Conservation (phyloP, 2,888 invertebrate genomes). For the Drosophila eohydei region DNA sequence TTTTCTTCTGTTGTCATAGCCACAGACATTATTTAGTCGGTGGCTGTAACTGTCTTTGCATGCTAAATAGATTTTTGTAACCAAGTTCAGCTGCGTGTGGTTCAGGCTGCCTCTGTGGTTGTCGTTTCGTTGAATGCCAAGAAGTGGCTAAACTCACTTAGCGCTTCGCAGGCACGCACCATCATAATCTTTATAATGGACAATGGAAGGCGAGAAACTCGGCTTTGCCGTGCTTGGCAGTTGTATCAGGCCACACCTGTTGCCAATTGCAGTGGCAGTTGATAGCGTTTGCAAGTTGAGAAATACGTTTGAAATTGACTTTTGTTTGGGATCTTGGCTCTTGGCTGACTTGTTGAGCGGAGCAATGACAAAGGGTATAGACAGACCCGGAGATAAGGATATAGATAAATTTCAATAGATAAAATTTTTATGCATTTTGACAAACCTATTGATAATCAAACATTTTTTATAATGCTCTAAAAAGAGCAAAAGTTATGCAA, state of each 20-base stretch:
- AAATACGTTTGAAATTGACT: constrained; percentile 46
- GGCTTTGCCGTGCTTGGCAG: constrained; percentile 17
- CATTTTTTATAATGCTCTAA: no score
- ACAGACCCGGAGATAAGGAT: no score
- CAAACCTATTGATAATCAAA: no score
- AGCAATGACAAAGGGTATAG: no score
- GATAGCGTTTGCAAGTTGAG: constrained; percentile 8
- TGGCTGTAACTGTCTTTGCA: constrained; percentile 54
- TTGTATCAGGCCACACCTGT: constrained; percentile 50
- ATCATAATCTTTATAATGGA: constrained; percentile 33
- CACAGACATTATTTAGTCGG: constrained; percentile 31
- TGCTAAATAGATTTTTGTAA: constrained; percentile 58
- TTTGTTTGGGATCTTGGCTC: not conserved
- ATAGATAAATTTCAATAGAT: no score
- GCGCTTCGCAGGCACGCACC: constrained; percentile 39
- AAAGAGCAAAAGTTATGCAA: no score
- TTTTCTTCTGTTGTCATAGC: constrained; percentile 20
- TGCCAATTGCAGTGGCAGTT: constrained; percentile 44
- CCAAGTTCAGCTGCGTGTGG: constrained; percentile 19
- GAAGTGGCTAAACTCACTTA: constrained; percentile 39
- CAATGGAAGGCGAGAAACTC: constrained; percentile 17
- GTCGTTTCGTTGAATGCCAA: constrained; percentile 27
- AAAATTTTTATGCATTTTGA: no score
- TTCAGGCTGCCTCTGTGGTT: constrained; percentile 13
- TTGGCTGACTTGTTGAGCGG: not conserved